phyloP scores from a whole-genome alignment of 2,113 vertebrate genomes.

The Malurus melanocephalus region DNA sequence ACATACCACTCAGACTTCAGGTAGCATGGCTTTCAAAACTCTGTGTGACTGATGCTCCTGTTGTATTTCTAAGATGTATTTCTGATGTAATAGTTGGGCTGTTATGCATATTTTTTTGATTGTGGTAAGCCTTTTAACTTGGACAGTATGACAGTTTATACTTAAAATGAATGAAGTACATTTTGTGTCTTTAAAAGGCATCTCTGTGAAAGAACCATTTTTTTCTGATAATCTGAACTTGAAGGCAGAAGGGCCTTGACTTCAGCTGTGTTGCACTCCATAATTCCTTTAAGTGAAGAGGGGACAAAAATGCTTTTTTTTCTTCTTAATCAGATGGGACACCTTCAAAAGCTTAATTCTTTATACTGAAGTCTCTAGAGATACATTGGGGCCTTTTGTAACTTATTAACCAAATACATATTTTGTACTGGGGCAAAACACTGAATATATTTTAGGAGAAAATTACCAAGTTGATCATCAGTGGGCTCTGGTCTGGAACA shows the following conservation, averaged over 20 bases:
- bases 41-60: not conserved
- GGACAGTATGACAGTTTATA: accelerated
- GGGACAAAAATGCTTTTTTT: not conserved
- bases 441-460: not conserved
- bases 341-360: not conserved
- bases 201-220: not conserved
- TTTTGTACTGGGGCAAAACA: not conserved
- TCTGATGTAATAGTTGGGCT: not conserved
- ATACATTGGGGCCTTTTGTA: not conserved
- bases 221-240: not conserved
- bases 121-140: not conserved
- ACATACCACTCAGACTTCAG: not conserved
- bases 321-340: not conserved
- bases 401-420: not conserved
- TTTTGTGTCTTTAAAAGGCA: not conserved
- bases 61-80: not conserved
- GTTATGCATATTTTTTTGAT: not conserved
- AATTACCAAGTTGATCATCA: not conserved
- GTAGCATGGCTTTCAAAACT: not conserved
- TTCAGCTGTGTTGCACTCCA: not conserved
- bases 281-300: not conserved
- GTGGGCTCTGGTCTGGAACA: not conserved
- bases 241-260: not conserved
- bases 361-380: not conserved
- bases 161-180: not conserved